These are phyloP conservation scores for Catharus minimus DNA, from an alignment of 2,113 vertebrate genomes.

Conservation along the genomic window DNA sequence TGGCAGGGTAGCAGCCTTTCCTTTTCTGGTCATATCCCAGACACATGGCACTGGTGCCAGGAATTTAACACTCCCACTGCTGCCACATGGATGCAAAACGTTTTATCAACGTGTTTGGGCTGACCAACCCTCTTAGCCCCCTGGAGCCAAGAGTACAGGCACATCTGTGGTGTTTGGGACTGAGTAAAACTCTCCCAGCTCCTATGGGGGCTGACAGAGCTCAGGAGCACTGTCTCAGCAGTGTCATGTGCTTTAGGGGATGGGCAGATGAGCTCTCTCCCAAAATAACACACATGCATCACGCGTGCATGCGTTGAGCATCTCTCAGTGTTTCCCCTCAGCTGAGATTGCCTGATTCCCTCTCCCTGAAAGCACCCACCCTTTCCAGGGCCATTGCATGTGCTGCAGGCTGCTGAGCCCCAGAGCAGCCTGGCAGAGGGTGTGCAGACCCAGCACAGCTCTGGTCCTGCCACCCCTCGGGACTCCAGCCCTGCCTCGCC, in stretches of 20 bases:
- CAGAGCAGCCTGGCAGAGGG: background rate
- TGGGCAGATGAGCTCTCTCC: background rate
- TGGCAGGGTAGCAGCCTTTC: background rate
- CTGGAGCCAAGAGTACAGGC: background rate
- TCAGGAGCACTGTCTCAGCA: background rate
- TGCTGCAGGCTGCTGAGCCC: background rate
- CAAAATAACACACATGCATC: background rate
- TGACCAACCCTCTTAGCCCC: background rate
- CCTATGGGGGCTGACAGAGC: background rate
- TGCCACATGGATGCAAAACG: background rate
- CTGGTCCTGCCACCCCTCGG: background rate
- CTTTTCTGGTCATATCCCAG: background rate
- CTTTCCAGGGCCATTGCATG: background rate
- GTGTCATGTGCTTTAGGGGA: background rate
- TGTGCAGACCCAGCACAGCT: background rate
- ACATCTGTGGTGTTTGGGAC: background rate
- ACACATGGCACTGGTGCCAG: background rate
- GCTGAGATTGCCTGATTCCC: background rate
- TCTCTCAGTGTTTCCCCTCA: background rate
- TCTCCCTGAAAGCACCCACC: background rate
- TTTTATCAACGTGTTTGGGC: background rate
- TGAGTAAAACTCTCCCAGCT: background rate
- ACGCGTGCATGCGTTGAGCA: background rate
- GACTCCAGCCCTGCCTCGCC: background rate
- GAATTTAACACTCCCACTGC: background rate